Base-by-base conservation (phyloP, 2,113 vertebrate genomes). In the Chaetura pelagica region DNA sequence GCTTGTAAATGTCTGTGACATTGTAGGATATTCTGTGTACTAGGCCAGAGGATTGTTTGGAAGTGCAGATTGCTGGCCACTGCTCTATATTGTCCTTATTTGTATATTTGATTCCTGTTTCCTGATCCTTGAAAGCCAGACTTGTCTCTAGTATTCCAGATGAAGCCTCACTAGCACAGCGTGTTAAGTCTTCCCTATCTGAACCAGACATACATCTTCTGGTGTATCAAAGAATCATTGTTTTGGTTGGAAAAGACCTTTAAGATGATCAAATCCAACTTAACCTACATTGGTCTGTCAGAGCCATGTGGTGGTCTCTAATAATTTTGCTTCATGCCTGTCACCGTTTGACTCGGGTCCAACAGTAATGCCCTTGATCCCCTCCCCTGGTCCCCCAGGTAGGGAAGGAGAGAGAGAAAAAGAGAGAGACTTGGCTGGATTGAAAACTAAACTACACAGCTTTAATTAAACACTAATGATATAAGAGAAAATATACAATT, bases 11-110 rank as follows among this genome's bases (percentile, higher is more conserved):
- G 11, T 48, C 48, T 80, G 38, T 38, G 52, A 34, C 3, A 2
- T 0, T 62, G 42, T 24, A 34, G 35, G 64, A 14, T 84, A 22
- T 46, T 81, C 14, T 32, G 0, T 48, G 1, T 30, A 5, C 4
- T 5, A 0, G 1, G 2, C 38, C 23, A 49, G 14, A 24, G 12
- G 4, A 52, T 77, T 18, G 42, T 44, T 66, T 78, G 49, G 46
- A 29, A 21, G 30, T 49, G n/a, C 8, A 42, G n/a, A 4, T 54
- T 16, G 18, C 13, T 61, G 52, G 52, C 30, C 27, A 4, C 40
- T 73, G 34, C 59, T 34, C 19, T 48, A 32, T 11, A 1, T 42
- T 76, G 44, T 49, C 38, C 46, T 73, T 52, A 38, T 52, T 52
- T 85, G 67, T 44, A 13, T 73, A 38, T 79, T 79, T 32, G 72